Evolutionary conservation across 2,888 invertebrate genomes (phyloP).

Genomic region (Euclidia mi): DNA sequence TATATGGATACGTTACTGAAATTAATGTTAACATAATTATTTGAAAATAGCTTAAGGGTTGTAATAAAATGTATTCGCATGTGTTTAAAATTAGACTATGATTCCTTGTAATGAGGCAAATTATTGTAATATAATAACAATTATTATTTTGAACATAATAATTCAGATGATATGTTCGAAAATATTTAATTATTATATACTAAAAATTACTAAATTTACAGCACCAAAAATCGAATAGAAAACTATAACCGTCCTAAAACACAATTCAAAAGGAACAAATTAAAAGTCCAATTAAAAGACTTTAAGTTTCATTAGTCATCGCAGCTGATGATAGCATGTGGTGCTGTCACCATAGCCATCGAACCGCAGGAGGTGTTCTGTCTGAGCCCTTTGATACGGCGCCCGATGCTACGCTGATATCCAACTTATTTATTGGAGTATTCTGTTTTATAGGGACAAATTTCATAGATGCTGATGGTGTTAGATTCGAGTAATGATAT

Average conservation of each 20-base stretch:
- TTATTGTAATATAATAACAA: too few species aligned
- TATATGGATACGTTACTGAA: too few species aligned
- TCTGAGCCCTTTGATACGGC: conserved; percentile 23
- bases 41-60: too few species aligned
- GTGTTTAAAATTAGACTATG: too few species aligned
- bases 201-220: not conserved
- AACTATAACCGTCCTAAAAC: conserved; percentile 14
- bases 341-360: conserved; percentile 65
- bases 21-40: too few species aligned
- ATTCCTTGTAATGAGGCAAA: too few species aligned
- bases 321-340: conserved; percentile 54
- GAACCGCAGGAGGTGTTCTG: conserved; percentile 65
- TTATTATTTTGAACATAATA: too few species aligned
- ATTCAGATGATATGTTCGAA: too few species aligned
- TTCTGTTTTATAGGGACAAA: conserved; percentile 21
- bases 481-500: conserved; percentile 12
- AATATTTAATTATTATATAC: too few species aligned
- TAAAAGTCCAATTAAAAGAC: conserved; percentile 52
- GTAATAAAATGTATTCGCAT: too few species aligned
- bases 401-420: conserved; percentile 10
- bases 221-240: not conserved
- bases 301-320: conserved; percentile 56
- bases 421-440: conserved; percentile 20
- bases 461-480: conserved; percentile 19
- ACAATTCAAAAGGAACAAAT: conserved; percentile 41